These are phyloP conservation scores for Hylaea fasciaria DNA, from an alignment of 2,888 invertebrate species.

Conservation along the genomic window DNA sequence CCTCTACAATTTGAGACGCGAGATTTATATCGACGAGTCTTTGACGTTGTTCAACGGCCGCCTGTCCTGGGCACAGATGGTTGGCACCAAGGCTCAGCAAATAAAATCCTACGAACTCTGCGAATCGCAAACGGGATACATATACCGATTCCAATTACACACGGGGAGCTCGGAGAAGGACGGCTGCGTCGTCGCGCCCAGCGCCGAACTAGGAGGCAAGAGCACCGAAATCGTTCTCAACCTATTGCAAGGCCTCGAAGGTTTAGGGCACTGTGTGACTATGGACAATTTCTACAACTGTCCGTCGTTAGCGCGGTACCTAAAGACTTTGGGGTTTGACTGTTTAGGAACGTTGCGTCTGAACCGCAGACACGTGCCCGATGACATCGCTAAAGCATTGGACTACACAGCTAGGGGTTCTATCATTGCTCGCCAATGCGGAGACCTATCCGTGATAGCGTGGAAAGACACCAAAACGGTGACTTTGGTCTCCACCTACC, in stretches of 20 bases:
- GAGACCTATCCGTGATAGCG: constrained; percentile 34
- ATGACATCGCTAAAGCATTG: constrained; percentile 21
- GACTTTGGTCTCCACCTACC: constrained; percentile 39
- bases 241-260: constrained; percentile 7
- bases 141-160: constrained; percentile 35
- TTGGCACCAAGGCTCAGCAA: constrained; percentile 35
- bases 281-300: constrained; percentile 32
- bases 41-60: constrained; percentile 42
- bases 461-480: constrained; percentile 41
- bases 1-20: constrained; percentile 15
- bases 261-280: constrained; percentile 40
- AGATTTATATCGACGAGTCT: constrained; percentile 41
- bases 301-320: constrained; percentile 23
- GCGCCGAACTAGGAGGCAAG: constrained; percentile 13
- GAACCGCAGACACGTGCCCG: constrained; percentile 39
- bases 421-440: constrained; percentile 23
- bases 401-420: constrained; percentile 28
- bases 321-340: constrained; percentile 37
- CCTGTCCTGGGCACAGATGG: constrained; percentile 38
- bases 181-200: constrained; percentile 1
- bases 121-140: constrained; percentile 39
- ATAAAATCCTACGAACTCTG: constrained; percentile 44
- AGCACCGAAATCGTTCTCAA: constrained; percentile 7
- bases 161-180: constrained; percentile 11
- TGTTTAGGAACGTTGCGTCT: constrained; percentile 42